A percentile compares a stretch with the other conserved stretches of the same genome.
Evolutionary conservation across 2,113 vertebrate genomes (phyloP).

Genomic region (Gadus macrocephalus): DNA sequence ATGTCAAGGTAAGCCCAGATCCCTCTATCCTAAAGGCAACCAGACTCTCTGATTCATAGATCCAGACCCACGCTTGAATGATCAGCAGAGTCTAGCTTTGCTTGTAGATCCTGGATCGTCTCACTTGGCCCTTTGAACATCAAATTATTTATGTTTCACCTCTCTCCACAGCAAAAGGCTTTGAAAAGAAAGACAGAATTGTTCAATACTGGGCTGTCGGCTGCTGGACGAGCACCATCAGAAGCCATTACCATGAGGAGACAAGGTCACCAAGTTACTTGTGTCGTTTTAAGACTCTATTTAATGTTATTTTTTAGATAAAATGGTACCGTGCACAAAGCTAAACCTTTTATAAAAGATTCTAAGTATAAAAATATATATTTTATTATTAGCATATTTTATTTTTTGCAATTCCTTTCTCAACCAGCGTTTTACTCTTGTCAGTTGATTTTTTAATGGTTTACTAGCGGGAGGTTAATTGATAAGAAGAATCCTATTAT

Average conservation of each 20-base stretch:
- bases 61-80: not conserved
- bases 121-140: not conserved
- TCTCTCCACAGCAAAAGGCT: constrained; percentile 33
- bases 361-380: constrained; percentile 54
- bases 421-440: not conserved
- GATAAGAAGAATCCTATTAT: not conserved
- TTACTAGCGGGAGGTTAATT: not conserved
- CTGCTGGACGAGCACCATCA: not conserved
- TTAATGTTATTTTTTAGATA: not conserved
- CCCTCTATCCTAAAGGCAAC: not conserved
- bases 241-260: constrained; percentile 7
- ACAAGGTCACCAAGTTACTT: not conserved
- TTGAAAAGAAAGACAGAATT: constrained; percentile 16
- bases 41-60: not conserved
- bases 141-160: constrained; percentile 6
- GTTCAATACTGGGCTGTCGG: not conserved
- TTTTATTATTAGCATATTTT: constrained; percentile 21
- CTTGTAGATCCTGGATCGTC: not conserved
- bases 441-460: not conserved
- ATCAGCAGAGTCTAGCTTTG: too few species aligned
- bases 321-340: constrained; percentile 1
- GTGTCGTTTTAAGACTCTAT: not conserved
- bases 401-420: not conserved
- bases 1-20: constrained; percentile 56
- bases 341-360: not conserved